Percentiles rank a stretch among this genome's conserved stretches.
phyloP scores from a whole-genome alignment of 1,140 invertebrate species.

The Meloidogyne floridensis region DNA sequence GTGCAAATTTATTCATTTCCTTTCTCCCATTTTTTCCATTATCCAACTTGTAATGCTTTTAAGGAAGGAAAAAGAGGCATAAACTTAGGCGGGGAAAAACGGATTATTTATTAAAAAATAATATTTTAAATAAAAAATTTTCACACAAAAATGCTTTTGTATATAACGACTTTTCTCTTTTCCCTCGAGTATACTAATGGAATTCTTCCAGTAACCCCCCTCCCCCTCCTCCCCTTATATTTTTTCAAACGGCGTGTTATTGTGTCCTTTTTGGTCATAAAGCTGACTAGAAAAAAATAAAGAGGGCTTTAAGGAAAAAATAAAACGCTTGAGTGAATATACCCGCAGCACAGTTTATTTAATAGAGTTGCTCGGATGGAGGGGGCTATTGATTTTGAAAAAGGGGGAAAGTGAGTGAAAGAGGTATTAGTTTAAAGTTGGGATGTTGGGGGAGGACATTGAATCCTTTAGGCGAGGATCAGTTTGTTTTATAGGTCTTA shows the following conservation, averaged over 20 bases:
- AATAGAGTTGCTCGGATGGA: not conserved
- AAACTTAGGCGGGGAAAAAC: not conserved
- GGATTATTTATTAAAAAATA: slow-evolving; percentile 6
- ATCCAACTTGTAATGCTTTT: not conserved
- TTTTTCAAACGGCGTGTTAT: slow-evolving; percentile 3
- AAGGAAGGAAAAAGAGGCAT: not conserved
- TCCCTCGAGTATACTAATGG: slow-evolving; percentile 4
- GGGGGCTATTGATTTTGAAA: not conserved
- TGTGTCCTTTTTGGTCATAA: not conserved
- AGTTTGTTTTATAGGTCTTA: not conserved
- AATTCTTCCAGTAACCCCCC: not conserved
- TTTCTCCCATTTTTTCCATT: not conserved
- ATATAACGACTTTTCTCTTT: not conserved
- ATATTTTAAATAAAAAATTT: not conserved
- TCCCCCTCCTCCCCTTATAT: not conserved
- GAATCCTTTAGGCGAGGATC: not conserved
- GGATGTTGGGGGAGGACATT: not conserved
- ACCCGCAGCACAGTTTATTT: slow-evolving; percentile 2
- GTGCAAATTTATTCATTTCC: not conserved
- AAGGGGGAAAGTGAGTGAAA: not conserved
- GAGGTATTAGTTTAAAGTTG: not conserved
- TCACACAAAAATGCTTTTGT: not conserved
- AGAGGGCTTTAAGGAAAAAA: not conserved
- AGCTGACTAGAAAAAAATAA: not conserved
- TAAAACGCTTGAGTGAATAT: not conserved